Conservation (phyloP, 2,797 vertebrate species). For the Notolabrus celidotus region DNA sequence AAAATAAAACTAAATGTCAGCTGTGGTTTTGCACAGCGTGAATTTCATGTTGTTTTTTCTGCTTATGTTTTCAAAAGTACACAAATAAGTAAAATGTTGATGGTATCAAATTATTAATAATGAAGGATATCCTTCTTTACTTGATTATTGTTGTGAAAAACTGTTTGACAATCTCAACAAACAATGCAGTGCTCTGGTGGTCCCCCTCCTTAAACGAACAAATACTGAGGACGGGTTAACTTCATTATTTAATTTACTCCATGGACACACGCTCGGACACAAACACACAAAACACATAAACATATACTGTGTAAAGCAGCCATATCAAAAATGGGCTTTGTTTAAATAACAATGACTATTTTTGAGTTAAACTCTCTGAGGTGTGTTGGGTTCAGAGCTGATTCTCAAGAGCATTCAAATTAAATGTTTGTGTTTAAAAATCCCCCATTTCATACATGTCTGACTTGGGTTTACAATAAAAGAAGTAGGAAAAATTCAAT, state of each 20-base stretch:
- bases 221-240: not conserved
- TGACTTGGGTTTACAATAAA: not conserved
- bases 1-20: too few relatives aligned
- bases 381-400: too few relatives aligned
- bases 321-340: not conserved
- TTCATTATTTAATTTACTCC: not conserved
- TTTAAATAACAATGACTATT: not conserved
- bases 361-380: not conserved
- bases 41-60: too few relatives aligned
- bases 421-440: too few relatives aligned
- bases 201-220: not conserved
- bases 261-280: not conserved
- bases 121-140: too few relatives aligned
- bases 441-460: too few relatives aligned
- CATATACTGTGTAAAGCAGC: not conserved
- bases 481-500: not conserved
- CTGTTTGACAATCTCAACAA: not conserved
- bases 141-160: too few relatives aligned
- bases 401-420: too few relatives aligned
- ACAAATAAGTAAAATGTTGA: conserved; percentile 15
- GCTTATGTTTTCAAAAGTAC: too few relatives aligned
- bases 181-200: not conserved
- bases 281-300: not conserved
- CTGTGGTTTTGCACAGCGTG: too few relatives aligned
- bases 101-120: not conserved